Conservation (phyloP, 1,140 invertebrate genomes). For the Nomia melanderi region DNA sequence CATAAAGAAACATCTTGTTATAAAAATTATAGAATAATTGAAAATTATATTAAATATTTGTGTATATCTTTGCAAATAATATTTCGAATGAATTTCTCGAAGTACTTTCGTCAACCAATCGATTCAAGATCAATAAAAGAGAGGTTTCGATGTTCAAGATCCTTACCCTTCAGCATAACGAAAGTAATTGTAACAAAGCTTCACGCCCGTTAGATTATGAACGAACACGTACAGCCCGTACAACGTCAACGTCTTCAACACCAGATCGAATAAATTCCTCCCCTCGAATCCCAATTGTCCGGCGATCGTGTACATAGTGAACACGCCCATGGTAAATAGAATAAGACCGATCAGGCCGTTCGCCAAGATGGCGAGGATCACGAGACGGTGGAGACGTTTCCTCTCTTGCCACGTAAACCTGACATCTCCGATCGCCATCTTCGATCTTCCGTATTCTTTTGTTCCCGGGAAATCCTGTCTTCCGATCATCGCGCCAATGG, state of each 20-base stretch:
- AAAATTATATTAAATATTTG: too few relatives aligned
- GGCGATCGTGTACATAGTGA: neutral
- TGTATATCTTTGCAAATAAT: too few relatives aligned
- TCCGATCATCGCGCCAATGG: neutral
- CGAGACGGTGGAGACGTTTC: conserved; percentile 11
- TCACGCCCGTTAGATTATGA: conserved; percentile 21
- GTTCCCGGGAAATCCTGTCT: neutral
- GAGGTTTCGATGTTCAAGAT: too few relatives aligned
- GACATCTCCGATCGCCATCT: conserved; percentile 21
- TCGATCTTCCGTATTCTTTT: neutral
- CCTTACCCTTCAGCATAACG: conserved; percentile 37
- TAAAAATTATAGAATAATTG: too few relatives aligned
- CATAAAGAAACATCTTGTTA: too few relatives aligned
- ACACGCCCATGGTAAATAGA: neutral
- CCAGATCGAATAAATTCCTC: neutral
- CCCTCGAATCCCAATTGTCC: neutral
- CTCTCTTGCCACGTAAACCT: conserved; percentile 20
- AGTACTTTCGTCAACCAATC: too few relatives aligned
- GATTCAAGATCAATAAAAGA: too few relatives aligned
- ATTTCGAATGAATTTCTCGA: too few relatives aligned
- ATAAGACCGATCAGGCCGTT: conserved; percentile 13
- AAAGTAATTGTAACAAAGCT: conserved; percentile 39
- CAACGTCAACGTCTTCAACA: conserved; percentile 11
- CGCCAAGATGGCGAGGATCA: neutral
- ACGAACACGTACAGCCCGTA: conserved; percentile 23